Conservation (phyloP, 2,888 invertebrate species). For the Lithophane semibrunnea region DNA sequence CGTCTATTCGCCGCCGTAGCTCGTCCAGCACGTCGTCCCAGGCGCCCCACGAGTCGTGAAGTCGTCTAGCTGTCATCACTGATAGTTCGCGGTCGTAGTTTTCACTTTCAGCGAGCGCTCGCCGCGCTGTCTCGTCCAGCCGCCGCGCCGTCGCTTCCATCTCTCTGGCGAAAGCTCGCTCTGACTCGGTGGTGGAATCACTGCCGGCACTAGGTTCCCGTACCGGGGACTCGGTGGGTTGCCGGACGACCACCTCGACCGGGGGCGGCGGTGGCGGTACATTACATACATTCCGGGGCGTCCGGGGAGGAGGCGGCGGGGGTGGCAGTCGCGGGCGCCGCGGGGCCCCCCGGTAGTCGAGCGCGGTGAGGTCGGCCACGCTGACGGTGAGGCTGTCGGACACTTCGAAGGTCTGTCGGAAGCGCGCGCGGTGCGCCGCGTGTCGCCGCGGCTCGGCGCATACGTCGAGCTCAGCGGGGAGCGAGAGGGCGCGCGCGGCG, state of each 20-base stretch:
- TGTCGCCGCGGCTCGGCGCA: slow-evolving; percentile 86
- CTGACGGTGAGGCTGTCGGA: slow-evolving; percentile 90
- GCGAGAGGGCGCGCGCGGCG: slow-evolving; percentile 87
- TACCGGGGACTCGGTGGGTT: slow-evolving; percentile 74
- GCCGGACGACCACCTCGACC: slow-evolving; percentile 69
- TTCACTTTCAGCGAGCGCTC: slow-evolving; percentile 87
- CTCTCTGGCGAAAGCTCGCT: slow-evolving; percentile 84
- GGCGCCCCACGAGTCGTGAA: slow-evolving; percentile 88
- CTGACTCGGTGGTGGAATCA: slow-evolving; percentile 88
- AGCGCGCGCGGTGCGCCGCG: slow-evolving; percentile 82
- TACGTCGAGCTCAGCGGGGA: slow-evolving; percentile 93
- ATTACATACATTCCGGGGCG: slow-evolving; percentile 59
- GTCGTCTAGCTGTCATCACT: slow-evolving; percentile 88
- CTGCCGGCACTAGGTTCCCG: slow-evolving; percentile 87
- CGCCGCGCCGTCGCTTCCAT: slow-evolving; percentile 87
- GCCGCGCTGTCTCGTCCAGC: slow-evolving; percentile 84
- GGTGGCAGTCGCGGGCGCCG: slow-evolving; percentile 84
- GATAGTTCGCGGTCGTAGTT: slow-evolving; percentile 90
- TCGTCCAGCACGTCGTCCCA: slow-evolving; percentile 89
- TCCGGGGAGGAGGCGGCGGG: slow-evolving; percentile 79
- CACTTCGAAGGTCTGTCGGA: slow-evolving; percentile 87
- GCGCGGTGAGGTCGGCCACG: slow-evolving; percentile 91
- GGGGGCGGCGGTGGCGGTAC: slow-evolving; percentile 78
- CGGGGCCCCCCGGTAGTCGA: slow-evolving; percentile 89
- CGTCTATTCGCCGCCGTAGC: slow-evolving; percentile 84